These are phyloP conservation scores for Chelon auratus DNA, from an alignment of 2,797 vertebrate genomes.

Conservation along the genomic window DNA sequence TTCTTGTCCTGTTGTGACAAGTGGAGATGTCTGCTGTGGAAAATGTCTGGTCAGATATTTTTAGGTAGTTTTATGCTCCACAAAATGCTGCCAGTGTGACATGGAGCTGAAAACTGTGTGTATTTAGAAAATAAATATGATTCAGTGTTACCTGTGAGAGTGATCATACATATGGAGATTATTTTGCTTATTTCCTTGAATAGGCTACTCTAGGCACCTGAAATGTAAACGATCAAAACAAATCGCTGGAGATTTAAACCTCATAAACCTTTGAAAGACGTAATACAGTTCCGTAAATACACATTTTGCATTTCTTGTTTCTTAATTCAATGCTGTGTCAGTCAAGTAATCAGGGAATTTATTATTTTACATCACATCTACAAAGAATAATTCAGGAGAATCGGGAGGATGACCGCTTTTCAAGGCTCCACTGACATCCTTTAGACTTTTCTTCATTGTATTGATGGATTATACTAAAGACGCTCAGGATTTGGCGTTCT, in stretches of 20 bases:
- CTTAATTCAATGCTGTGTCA: neutral
- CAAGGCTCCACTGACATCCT: neutral
- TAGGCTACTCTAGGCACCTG: neutral
- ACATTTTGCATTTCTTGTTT: neutral
- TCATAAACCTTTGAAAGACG: neutral
- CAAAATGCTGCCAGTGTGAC: neutral
- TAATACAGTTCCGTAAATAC: neutral
- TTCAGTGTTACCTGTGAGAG: neutral
- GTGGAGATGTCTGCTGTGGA: neutral
- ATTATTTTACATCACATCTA: neutral
- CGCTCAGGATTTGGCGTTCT: neutral
- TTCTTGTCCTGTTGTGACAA: too few relatives aligned
- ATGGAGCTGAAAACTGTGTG: too few relatives aligned
- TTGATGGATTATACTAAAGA: neutral
- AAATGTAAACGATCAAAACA: neutral
- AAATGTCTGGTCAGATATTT: neutral
- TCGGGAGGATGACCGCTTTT: neutral
- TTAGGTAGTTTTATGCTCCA: neutral
- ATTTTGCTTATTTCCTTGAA: neutral
- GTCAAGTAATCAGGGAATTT: neutral
- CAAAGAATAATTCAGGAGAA: neutral
- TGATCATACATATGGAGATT: neutral
- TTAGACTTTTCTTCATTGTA: neutral
- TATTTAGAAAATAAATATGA: too few relatives aligned
- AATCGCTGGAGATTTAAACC: neutral